Evolutionary conservation across 2,888 invertebrate genomes (phyloP).

Genomic region (Sisyra terminalis): DNA sequence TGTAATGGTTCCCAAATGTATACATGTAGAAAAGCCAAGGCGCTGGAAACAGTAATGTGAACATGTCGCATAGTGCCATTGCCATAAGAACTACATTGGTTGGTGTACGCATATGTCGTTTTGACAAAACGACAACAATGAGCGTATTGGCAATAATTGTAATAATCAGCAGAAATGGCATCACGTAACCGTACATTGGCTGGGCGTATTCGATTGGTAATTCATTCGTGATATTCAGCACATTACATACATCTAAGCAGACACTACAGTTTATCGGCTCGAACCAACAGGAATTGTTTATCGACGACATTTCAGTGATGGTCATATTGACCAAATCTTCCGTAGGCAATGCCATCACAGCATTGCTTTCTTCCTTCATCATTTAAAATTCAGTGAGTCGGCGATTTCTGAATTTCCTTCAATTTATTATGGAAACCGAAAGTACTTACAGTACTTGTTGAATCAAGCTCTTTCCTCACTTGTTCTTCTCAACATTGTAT

Average conservation of each 20-base stretch:
- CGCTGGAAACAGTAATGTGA: conserved; percentile 78
- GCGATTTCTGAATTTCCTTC: too few relatives aligned
- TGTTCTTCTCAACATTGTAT: too few relatives aligned
- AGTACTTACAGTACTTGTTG: too few relatives aligned
- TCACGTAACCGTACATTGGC: conserved; percentile 60
- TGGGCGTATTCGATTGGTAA: conserved; percentile 49
- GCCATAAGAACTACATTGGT: conserved; percentile 85
- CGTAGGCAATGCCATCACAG: too few relatives aligned
- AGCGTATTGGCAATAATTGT: conserved; percentile 84
- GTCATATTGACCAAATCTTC: too few relatives aligned
- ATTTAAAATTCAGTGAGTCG: too few relatives aligned
- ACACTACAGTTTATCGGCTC: too few relatives aligned
- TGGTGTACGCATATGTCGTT: conserved; percentile 81
- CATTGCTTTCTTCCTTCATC: too few relatives aligned
- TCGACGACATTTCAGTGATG: too few relatives aligned
- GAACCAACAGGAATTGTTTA: too few relatives aligned
- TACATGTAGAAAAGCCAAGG: conserved; percentile 89
- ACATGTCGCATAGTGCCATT: conserved; percentile 93
- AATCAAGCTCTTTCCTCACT: too few relatives aligned
- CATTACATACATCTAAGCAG: conserved; percentile 13
- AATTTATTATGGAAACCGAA: too few relatives aligned
- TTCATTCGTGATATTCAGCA: conserved; percentile 48
- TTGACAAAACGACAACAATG: conserved; percentile 77
- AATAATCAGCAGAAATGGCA: conserved; percentile 70
- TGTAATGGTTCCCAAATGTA: conserved; percentile 74